Evolutionary conservation across 2,888 invertebrate species (phyloP).

Genomic region (Clitarchus hookeri): DNA sequence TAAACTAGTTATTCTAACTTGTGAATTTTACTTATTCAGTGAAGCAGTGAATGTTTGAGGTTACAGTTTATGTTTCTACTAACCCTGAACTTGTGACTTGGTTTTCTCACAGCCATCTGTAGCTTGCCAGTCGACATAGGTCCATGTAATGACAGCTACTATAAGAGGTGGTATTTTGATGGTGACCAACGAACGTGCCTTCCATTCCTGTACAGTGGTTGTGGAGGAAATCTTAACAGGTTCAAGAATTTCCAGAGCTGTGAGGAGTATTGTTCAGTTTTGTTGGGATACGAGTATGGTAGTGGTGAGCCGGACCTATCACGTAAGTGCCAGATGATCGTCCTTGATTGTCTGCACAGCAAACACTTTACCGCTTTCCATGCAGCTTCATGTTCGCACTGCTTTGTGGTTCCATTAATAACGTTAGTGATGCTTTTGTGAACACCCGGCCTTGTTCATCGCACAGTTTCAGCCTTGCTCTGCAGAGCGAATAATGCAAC

Average conservation of each 20-base stretch:
- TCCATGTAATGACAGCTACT: conserved; percentile 58
- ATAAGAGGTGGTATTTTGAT: conserved; percentile 76
- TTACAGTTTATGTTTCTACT: neutral
- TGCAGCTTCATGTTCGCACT: neutral
- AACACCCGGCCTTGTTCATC: neutral
- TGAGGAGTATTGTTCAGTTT: conserved; percentile 60
- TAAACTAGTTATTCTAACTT: no score
- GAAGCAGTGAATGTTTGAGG: neutral
- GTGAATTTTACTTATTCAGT: no score
- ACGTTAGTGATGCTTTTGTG: neutral
- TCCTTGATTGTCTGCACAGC: neutral
- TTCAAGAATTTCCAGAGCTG: conserved; percentile 77
- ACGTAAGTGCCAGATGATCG: conserved; percentile 33
- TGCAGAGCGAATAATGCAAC: neutral
- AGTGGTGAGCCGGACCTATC: conserved; percentile 29
- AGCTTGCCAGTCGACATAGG: conserved; percentile 66
- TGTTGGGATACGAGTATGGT: conserved; percentile 29
- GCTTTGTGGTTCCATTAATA: neutral
- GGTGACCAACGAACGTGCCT: conserved; percentile 70
- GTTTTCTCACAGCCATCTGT: conserved; percentile 61
- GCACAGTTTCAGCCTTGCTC: neutral
- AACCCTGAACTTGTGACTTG: neutral
- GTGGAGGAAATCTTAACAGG: conserved; percentile 85
- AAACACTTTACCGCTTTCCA: neutral
- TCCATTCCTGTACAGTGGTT: conserved; percentile 83